These are phyloP conservation scores for Gasterosteus aculeatus DNA, from an alignment of 2,113 vertebrate species.

Conservation along the genomic window DNA sequence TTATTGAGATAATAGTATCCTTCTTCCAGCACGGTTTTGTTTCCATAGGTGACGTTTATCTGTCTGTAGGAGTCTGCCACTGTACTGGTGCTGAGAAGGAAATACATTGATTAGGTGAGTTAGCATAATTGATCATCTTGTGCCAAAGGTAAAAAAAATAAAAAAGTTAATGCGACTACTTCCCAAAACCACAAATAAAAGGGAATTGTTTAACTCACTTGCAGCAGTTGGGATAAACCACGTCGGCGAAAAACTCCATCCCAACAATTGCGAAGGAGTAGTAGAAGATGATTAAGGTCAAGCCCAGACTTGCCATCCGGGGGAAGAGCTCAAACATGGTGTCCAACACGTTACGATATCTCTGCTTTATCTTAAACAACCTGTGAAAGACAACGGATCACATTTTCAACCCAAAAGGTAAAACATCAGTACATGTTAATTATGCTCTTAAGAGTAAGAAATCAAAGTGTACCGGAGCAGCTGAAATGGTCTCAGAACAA, in stretches of 20 bases:
- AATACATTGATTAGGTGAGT: background rate
- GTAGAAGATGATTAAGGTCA: slow-evolving; percentile 97
- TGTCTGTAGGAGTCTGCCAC: slow-evolving; percentile 92
- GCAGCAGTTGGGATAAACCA: slow-evolving; percentile 96
- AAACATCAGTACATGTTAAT: background rate
- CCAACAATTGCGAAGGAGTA: slow-evolving; percentile 98
- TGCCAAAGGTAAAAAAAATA: background rate
- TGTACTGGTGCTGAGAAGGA: slow-evolving; percentile 85
- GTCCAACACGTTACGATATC: slow-evolving; percentile 95
- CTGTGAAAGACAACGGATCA: slow-evolving; percentile 66
- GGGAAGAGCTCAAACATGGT: slow-evolving; percentile 98
- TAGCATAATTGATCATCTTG: background rate
- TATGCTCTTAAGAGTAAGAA: background rate
- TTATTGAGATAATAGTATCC: slow-evolving; percentile 99
- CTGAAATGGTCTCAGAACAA: slow-evolving; percentile 93
- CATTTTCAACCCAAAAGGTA: background rate
- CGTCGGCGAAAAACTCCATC: slow-evolving; percentile 96
- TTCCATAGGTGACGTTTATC: slow-evolving; percentile 86
- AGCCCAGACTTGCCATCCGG: slow-evolving; percentile 95
- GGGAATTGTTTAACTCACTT: slow-evolving; percentile 83
- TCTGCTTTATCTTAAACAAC: slow-evolving; percentile 94
- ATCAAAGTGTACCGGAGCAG: slow-evolving; percentile 86
- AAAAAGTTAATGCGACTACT: background rate
- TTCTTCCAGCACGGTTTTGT: slow-evolving; percentile 88
- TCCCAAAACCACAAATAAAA: background rate